phyloP scores from a whole-genome alignment of 2,113 vertebrate genomes.

The Melanotaenia duboulayi region DNA sequence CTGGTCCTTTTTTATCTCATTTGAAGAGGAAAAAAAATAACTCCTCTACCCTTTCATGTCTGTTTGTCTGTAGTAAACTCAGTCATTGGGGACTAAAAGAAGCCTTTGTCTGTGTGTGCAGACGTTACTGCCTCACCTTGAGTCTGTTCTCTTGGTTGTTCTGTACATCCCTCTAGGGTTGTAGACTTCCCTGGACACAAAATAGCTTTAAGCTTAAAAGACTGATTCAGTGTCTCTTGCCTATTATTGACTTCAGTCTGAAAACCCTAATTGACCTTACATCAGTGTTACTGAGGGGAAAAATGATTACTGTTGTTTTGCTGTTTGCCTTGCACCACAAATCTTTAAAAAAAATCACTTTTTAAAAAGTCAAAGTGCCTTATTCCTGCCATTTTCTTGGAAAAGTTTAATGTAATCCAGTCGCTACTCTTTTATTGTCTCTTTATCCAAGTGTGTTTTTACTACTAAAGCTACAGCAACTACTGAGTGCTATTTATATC shows the following conservation, averaged over 20 bases:
- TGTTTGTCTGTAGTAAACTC: slow-evolving; percentile 28
- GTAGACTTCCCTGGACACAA: slow-evolving; percentile 18
- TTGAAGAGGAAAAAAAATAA: slow-evolving; percentile 32
- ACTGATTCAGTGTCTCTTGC: slow-evolving; percentile 17
- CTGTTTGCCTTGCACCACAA: neutral
- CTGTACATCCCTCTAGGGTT: slow-evolving; percentile 43
- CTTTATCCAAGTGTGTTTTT: slow-evolving; percentile 5
- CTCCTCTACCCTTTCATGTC: slow-evolving; percentile 46
- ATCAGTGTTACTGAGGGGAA: slow-evolving; percentile 28
- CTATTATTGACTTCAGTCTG: slow-evolving; percentile 34
- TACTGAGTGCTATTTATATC: slow-evolving; percentile 27
- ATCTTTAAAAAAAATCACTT: neutral
- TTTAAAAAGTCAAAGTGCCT: neutral
- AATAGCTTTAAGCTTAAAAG: slow-evolving; percentile 23
- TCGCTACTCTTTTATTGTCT: neutral
- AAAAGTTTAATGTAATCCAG: neutral
- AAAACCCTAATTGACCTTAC: slow-evolving; percentile 24
- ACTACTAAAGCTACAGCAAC: slow-evolving; percentile 2
- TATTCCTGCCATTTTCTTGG: neutral
- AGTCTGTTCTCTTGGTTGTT: slow-evolving; percentile 21
- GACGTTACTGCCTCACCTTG: slow-evolving; percentile 31
- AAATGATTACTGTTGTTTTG: slow-evolving; percentile 5
- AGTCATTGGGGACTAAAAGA: slow-evolving; percentile 34
- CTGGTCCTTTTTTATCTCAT: slow-evolving; percentile 8
- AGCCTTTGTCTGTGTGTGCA: slow-evolving; percentile 57